phyloP scores from a whole-genome alignment of 2,797 vertebrate species.

The Notamacropus eugenii region DNA sequence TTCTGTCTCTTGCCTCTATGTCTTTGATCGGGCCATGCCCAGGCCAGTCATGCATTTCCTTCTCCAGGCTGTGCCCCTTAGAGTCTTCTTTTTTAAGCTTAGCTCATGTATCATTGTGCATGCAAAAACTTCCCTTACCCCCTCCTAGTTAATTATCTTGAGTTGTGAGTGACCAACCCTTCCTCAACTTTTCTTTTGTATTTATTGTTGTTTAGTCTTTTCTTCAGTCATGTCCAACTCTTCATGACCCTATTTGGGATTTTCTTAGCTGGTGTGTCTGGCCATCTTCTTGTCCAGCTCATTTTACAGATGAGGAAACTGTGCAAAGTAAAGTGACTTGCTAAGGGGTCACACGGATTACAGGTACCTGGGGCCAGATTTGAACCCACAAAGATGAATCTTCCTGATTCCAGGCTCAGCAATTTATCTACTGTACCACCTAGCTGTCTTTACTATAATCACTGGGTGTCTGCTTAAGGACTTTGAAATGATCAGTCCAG shows the following conservation, averaged over 20 bases:
- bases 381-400: neutral
- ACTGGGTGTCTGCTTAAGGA: neutral
- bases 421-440: no score
- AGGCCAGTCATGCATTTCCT: neutral
- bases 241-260: neutral
- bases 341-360: neutral
- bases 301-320: constrained; percentile 11
- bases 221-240: neutral
- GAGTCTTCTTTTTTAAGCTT: neutral
- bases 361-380: neutral
- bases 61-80: neutral
- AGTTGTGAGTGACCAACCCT: neutral
- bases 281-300: neutral
- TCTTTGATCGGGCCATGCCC: neutral
- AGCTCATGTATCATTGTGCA: neutral
- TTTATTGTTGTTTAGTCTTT: neutral
- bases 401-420: no score
- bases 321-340: neutral
- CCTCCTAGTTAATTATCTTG: neutral
- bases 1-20: neutral
- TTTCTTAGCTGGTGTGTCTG: neutral
- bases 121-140: neutral
- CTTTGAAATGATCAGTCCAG: neutral
- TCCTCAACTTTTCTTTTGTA: neutral
- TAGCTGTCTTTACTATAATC: neutral